A percentile compares a stretch with the other conserved stretches of the same genome.
Conservation (phyloP, 2,797 vertebrate genomes). For the Nannoperca obscura region DNA sequence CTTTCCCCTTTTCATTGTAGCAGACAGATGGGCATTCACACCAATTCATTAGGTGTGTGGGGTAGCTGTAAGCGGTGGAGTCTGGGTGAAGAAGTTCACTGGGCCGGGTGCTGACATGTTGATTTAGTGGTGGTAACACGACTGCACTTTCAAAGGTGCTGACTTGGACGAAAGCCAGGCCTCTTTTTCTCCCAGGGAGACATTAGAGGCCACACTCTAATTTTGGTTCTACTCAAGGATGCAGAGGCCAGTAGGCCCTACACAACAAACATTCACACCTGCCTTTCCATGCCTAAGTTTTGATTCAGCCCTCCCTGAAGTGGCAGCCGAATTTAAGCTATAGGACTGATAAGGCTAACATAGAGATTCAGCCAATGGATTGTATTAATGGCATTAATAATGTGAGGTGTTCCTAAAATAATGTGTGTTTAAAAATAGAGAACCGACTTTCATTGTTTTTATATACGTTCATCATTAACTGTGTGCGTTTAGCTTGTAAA, state of each 20-base stretch:
- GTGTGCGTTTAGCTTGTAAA: constrained; percentile 2
- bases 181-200: constrained; percentile 81
- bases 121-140: constrained; percentile 87
- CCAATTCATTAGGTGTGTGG: constrained; percentile 82
- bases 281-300: constrained; percentile 65
- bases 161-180: constrained; percentile 87
- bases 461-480: constrained; percentile 8
- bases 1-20: constrained; percentile 57
- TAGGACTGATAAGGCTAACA: neutral
- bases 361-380: neutral
- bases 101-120: constrained; percentile 86
- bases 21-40: constrained; percentile 74
- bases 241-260: constrained; percentile 65
- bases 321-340: constrained; percentile 33
- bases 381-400: too few species aligned
- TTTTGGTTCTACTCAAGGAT: constrained; percentile 76
- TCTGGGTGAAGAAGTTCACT: constrained; percentile 84
- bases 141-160: constrained; percentile 88
- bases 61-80: constrained; percentile 79
- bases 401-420: too few species aligned
- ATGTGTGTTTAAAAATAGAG: neutral
- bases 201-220: constrained; percentile 81
- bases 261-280: constrained; percentile 83
- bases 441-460: neutral
- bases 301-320: constrained; percentile 50